Base-by-base conservation (phyloP, 2,113 vertebrate genomes). In the Brachyhypopomus gauderio region DNA sequence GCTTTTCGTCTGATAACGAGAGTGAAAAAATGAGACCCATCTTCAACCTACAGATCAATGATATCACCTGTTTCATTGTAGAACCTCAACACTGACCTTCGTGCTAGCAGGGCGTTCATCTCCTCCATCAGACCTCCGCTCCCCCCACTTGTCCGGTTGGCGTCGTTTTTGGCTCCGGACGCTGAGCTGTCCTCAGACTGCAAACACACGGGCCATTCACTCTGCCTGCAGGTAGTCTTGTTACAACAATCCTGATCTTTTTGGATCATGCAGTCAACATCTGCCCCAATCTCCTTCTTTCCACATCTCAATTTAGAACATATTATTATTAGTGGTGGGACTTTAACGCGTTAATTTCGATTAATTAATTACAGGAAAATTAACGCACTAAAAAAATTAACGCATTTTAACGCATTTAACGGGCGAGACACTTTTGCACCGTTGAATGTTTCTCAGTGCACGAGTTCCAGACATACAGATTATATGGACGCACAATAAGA, bases 81-180 rank as follows among this genome's bases (percentile, higher is more conserved):
- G 19, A 23, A 55, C 23, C 58, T 70, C 8, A 30, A 0, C 19
- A 71, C 90, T 80, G 88, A 99, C 97, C 97, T 97, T 93, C 96
- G 95, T 22, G 97, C 97, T 90, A 99, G 90, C 78, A 99, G 94
- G 77, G 97, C 98, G 89, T 99, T 98, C 97, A 99, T 99, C 90
- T 99, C 97, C 88, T 99, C 97, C 97, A 99, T 99, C 89, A 99
- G 93, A 14, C 97, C 97, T 14, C 96, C 96, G 58, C 96, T 96
- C 1, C 96, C 94, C 0, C 96, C 97, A 80, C 97, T 98, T 2
- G 96, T 95, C 86, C 97, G 93, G 93, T 96, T 98, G 92, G 94
- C 93, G 82, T 98, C 97, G 0, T 94, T 96, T 91, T 98, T 99
- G 41, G 94, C 92, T 90, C 92, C 93, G 11, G 95, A 94, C 0